Evolutionary conservation across 1,140 invertebrate genomes (phyloP), one percentile per base, ranked within the genome.

Genomic region (Stegodyphus mimosarum): DNA sequence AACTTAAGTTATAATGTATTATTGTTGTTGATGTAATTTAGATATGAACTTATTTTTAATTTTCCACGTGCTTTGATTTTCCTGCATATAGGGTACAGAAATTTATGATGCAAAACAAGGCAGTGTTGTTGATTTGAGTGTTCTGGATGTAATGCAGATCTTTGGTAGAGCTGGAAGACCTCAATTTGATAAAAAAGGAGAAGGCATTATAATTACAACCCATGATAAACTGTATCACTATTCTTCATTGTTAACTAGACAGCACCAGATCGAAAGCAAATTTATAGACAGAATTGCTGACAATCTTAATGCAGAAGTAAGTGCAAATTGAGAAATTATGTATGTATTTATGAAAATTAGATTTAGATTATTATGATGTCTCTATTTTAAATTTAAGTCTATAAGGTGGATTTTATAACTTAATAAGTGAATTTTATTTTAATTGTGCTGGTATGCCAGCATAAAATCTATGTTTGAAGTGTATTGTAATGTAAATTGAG

Each of bases 121-220:
- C 0, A 93, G 94, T 1, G 99, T 98, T 91, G 94, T 99, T 0
- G 97, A 99, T 90, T 91, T 99, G 9, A 96, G 96, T 80, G 98
- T 99, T 88, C 91, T 99, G 63, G 99, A 99, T 91, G 98, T 99
- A 9, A 92, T 99, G 83, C 99, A 99, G 94, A 99, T 99, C 87
- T 99, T 99, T 92, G 99, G 99, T 78, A 93, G 99, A 70, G 99
- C 99, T 33, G 99, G 99, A 63, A 93, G 94, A 51, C 98, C 98
- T 0, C 93, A 93, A 89, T 93, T 89, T 89, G 97, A 99, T 89
- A 87, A 80, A 13, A 67, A 49, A 13, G 97, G 99, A 18, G 95
- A 98, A 81, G 99, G 97, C 18, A 95, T 96, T 6, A 99, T 99
- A 71, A 98, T 99, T 49, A 99, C 98, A 0, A 92, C 94, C 0